A percentile compares a stretch with the other conserved stretches of the same genome.
Conservation (phyloP, 2,888 invertebrate genomes). For the Orthonevra nobilis region DNA sequence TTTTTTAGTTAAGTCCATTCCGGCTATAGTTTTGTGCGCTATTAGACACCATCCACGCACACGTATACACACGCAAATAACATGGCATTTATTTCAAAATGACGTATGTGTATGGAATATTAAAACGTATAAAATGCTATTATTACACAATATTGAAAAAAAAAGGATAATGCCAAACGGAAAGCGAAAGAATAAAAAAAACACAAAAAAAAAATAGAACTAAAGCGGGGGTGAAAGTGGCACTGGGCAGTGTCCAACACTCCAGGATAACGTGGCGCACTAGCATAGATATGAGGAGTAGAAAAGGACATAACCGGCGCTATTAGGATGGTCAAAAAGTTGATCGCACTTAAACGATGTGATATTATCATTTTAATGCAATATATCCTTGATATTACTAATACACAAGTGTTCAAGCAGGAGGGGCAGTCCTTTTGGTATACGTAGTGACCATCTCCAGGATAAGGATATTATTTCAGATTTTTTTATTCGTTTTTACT, state of each 20-base stretch:
- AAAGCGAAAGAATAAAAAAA: conserved; percentile 46
- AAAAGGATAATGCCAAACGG: conserved; percentile 58
- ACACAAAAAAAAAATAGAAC: no score
- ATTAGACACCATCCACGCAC: conserved; percentile 48
- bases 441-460: conserved; percentile 59
- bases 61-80: conserved; percentile 24
- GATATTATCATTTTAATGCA: conserved; percentile 79
- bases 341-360: conserved; percentile 70
- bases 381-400: conserved; percentile 77
- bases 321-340: conserved; percentile 70
- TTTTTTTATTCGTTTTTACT: conserved; percentile 38
- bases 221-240: neutral
- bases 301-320: conserved; percentile 44
- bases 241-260: no score
- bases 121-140: conserved; percentile 75
- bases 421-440: conserved; percentile 52
- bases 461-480: conserved; percentile 69
- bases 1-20: conserved; percentile 61
- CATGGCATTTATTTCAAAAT: conserved; percentile 77
- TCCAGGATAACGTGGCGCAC: no score
- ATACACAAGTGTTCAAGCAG: conserved; percentile 63
- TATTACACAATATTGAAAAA: conserved; percentile 70
- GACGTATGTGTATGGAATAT: conserved; percentile 79
- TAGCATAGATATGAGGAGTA: conserved; percentile 23
- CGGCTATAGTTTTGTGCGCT: conserved; percentile 60